These are phyloP conservation scores for Aleadryas rufinucha DNA, from an alignment of 2,113 vertebrate species.

Conservation along the genomic window DNA sequence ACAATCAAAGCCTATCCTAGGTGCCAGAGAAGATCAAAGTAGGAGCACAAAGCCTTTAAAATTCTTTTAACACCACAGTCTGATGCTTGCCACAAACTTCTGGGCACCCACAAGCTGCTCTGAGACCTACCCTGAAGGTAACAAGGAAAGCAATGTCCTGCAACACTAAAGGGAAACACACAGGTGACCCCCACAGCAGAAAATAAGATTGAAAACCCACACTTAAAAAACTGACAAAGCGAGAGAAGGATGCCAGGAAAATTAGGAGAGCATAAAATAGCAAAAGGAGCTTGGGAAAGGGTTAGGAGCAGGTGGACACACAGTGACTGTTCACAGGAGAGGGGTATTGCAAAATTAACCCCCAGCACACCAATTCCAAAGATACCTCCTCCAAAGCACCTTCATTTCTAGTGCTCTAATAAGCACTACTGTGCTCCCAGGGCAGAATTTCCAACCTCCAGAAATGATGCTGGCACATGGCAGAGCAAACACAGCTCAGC, in stretches of 20 bases:
- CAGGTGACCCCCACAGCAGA: not conserved
- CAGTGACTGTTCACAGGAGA: not conserved
- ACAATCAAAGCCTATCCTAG: not conserved
- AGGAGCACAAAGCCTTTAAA: not conserved
- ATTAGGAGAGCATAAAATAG: not conserved
- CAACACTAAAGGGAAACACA: not conserved
- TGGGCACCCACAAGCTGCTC: not conserved
- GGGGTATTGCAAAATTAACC: not conserved
- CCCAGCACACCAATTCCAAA: not conserved
- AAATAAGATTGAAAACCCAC: not conserved
- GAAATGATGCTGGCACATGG: accelerated
- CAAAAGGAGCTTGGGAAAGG: not conserved
- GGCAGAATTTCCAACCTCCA: not conserved
- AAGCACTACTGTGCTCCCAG: not conserved
- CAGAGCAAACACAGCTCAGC: not conserved
- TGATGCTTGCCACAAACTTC: not conserved
- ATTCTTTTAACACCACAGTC: not conserved
- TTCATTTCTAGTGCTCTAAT: not conserved
- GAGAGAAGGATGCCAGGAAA: not conserved
- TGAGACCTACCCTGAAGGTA: not conserved
- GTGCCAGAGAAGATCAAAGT: not conserved
- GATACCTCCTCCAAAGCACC: not conserved
- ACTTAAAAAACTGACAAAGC: not conserved
- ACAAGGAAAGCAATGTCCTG: not conserved
- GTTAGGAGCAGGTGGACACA: not conserved